A percentile compares a stretch with the other conserved stretches of the same genome.
Evolutionary conservation across 1,140 invertebrate genomes (phyloP).

Genomic region (Monochamus saltuarius): DNA sequence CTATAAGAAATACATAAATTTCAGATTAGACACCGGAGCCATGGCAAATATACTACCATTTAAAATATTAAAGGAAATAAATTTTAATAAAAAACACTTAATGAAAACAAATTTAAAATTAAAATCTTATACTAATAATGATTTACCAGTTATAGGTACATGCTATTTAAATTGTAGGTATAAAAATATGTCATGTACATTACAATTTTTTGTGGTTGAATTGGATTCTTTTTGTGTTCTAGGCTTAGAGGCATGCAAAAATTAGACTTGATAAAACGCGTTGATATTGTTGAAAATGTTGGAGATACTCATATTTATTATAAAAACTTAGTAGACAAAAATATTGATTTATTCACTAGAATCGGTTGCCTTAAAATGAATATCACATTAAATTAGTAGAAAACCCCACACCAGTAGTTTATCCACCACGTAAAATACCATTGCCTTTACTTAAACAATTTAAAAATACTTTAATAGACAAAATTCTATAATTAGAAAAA

Average conservation of each 20-base stretch:
- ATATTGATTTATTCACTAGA: not conserved
- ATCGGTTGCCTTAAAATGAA: conserved; percentile 5
- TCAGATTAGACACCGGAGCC: conserved; percentile 16
- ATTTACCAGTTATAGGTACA: conserved; percentile 5
- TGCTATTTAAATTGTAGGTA: conserved; percentile 5
- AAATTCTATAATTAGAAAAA: no score
- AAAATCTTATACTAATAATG: conserved; percentile 21
- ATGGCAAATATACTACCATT: conserved; percentile 10
- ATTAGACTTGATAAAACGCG: conserved; percentile 17
- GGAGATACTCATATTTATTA: no score
- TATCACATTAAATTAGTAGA: conserved; percentile 18
- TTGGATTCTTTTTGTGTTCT: not conserved
- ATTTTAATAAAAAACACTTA: not conserved
- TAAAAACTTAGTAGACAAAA: conserved; percentile 6
- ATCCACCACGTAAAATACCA: conserved; percentile 20
- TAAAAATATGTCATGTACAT: conserved; percentile 13
- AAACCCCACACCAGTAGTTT: conserved; percentile 16
- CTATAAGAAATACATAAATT: not conserved
- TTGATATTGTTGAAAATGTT: conserved; percentile 8
- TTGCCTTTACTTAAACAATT: conserved; percentile 10
- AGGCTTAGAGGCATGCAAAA: conserved; percentile 2
- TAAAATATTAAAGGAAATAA: conserved; percentile 13
- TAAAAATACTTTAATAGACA: conserved; percentile 9
- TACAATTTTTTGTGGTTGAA: conserved; percentile 23
- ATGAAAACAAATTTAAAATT: conserved; percentile 10